These are phyloP conservation scores for Clarias laeviceps DNA, from an alignment of 2,797 vertebrate genomes.

Conservation along the genomic window DNA sequence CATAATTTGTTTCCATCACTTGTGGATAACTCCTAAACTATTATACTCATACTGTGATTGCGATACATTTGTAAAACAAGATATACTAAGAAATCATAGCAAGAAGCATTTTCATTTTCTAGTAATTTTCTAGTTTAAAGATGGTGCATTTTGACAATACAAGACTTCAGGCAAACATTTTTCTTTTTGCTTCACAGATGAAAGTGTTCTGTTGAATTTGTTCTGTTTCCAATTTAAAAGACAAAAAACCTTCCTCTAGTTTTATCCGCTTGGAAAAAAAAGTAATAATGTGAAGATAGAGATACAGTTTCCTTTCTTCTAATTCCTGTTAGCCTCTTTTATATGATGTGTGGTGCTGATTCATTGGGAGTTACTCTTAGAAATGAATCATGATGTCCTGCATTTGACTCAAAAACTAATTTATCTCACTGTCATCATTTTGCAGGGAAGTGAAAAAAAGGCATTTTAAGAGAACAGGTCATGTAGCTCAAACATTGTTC, in stretches of 20 bases:
- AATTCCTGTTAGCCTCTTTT: not conserved
- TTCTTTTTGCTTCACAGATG: not conserved
- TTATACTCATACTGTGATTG: not conserved
- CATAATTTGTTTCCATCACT: not conserved
- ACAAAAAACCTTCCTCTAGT: not conserved
- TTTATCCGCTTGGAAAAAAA: not conserved
- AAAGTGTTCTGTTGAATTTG: not conserved
- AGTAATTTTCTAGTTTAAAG: not conserved
- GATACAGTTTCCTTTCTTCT: not conserved
- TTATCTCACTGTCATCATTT: not conserved
- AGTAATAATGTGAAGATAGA: not conserved
- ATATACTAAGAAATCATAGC: not conserved
- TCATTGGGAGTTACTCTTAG: not conserved
- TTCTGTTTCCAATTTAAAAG: not conserved
- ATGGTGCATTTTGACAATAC: not conserved
- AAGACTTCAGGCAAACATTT: not conserved
- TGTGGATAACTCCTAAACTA: not conserved
- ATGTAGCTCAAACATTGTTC: not conserved
- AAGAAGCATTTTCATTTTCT: not conserved
- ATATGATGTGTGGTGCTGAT: not conserved
- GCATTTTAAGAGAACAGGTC: not conserved
- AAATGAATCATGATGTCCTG: not conserved
- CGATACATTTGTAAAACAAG: not conserved
- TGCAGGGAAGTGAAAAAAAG: not conserved
- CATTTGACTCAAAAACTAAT: not conserved